phyloP scores from a whole-genome alignment of 1,140 invertebrate genomes.

The Triops cancriformis region DNA sequence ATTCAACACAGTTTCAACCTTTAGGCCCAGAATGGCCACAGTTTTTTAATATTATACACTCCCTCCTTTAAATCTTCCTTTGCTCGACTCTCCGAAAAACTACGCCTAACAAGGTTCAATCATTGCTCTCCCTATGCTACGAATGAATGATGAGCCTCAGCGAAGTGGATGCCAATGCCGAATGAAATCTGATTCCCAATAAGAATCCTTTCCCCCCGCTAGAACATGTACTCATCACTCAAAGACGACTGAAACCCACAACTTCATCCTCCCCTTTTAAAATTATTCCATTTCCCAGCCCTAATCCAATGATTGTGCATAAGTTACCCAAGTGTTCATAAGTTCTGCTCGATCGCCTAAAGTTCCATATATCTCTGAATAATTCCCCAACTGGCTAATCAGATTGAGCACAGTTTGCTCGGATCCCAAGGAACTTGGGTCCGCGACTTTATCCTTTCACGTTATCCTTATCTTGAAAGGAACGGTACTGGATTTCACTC shows the following conservation, averaged over 20 bases:
- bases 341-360: no score
- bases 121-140: not conserved
- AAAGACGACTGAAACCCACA: not conserved
- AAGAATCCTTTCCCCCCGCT: not conserved
- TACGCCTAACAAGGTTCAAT: no score
- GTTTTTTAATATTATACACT: no score
- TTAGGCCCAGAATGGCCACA: no score
- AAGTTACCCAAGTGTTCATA: not conserved
- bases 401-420: not conserved
- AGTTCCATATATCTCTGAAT: not conserved
- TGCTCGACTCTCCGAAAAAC: no score
- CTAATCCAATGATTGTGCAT: not conserved
- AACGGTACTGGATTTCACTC: not conserved
- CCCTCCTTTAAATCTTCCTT: no score
- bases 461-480: not conserved
- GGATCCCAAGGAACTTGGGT: not conserved
- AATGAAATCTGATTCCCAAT: not conserved
- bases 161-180: not conserved
- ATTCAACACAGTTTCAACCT: no score
- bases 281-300: not conserved
- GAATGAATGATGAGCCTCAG: not conserved
- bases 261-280: not conserved
- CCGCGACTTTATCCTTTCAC: not conserved
- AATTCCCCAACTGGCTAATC: not conserved
- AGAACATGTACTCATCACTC: not conserved